Evolutionary conservation across 1,140 invertebrate species (phyloP), one percentile per base, ranked within the genome.

Genomic region (Mizuhopecten yessoensis): DNA sequence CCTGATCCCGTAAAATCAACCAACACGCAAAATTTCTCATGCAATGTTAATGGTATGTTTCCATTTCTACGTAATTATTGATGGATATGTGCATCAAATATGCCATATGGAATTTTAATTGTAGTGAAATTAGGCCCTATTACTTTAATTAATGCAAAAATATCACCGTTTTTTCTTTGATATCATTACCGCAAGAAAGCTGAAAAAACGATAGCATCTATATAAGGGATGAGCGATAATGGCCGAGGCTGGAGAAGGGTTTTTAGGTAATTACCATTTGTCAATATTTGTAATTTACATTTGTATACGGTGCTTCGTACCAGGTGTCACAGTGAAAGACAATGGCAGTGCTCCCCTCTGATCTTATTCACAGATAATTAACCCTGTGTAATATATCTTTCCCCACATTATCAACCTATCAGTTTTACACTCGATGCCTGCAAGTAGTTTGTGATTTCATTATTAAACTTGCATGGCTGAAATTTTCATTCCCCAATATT

Each of bases 291-390:
- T 75, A 29, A 75, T 75, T 75, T 75, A 75, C 57, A 29, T 29
- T 39, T 75, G 57, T 75, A 29, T 75, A 75, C 5, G 11, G 57
- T 75, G 5, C 57, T 75, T n/a, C n/a, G 23, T n/a, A 75, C 23
- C n/a, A 75, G 23, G 57, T 75, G 57, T 20, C 45, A 75, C 57
- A 75, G 11, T 29, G 3, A 0, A 2, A 75, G 11, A 75, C 57
- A 75, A 75, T 29, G 23, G 17, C n/a, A n/a, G 5, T 75, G n/a
- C 57, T 29, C 1, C 57, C n/a, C 29, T 75, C 23, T 29, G 57
- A 75, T 57, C 45, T 57, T 57, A 23, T 75, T 75, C n/a, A 75
- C 57, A 75, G 57, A 75, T 75, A 75, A 75, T 75, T 75, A 75
- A 75, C 57, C 57, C 57, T 9, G n/a, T n/a, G 0, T 29, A 29